These are phyloP conservation scores for Rhinoptilus africanus DNA, from an alignment of 2,113 vertebrate species.

Conservation along the genomic window DNA sequence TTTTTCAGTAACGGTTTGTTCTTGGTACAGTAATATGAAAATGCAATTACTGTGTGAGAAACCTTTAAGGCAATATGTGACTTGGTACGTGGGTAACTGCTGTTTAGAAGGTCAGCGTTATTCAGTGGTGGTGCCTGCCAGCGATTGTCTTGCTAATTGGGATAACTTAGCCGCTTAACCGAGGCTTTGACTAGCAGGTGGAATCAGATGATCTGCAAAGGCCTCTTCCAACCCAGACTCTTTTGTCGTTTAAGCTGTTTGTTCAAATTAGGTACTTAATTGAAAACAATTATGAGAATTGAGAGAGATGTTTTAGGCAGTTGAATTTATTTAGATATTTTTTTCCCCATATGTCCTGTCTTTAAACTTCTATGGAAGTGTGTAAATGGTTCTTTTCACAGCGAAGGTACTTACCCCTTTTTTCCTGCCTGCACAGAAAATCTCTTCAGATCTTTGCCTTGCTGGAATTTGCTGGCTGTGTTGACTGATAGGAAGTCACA, in stretches of 20 bases:
- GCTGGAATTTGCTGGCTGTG: not conserved
- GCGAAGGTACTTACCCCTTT: not conserved
- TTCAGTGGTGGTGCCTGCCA: not conserved
- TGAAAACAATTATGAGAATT: accelerated
- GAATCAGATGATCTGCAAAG: not conserved
- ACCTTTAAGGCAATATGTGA: not conserved
- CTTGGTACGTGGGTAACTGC: not conserved
- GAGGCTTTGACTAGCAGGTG: not conserved
- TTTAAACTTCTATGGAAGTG: not conserved
- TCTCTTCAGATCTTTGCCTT: not conserved
- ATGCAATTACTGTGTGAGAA: not conserved
- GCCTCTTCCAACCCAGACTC: not conserved
- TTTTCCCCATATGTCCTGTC: accelerated
- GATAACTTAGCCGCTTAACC: not conserved
- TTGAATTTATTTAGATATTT: not conserved
- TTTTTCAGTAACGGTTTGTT: not conserved
- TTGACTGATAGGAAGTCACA: not conserved
- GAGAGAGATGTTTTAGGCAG: accelerated
- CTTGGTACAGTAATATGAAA: not conserved
- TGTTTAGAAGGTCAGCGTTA: not conserved
- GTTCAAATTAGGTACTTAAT: not conserved
- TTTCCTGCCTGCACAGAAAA: not conserved
- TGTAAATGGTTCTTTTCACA: not conserved
- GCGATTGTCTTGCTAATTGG: not conserved
- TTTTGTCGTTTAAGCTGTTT: not conserved